These are phyloP conservation scores for Fundulus diaphanus DNA, from an alignment of 2,797 vertebrate species.

Conservation along the genomic window DNA sequence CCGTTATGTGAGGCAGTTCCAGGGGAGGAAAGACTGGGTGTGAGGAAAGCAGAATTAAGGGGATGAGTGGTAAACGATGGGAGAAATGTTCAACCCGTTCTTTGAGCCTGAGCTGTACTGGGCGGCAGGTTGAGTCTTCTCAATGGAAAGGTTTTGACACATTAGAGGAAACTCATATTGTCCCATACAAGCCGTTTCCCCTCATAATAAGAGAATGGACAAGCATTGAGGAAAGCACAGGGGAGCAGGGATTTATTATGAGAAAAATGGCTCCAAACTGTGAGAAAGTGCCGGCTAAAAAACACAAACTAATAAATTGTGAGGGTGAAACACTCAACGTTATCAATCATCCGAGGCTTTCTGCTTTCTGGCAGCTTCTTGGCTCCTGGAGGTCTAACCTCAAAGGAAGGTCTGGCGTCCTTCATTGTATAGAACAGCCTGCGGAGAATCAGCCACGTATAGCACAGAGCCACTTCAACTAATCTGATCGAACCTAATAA, in stretches of 20 bases:
- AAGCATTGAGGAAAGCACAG: neutral
- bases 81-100: slow-evolving; percentile 37
- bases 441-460: slow-evolving; percentile 53
- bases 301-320: slow-evolving; percentile 70
- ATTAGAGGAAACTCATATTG: slow-evolving; percentile 79
- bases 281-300: slow-evolving; percentile 68
- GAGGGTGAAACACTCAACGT: slow-evolving; percentile 53
- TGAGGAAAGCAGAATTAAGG: slow-evolving; percentile 34
- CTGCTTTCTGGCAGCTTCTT: slow-evolving; percentile 59
- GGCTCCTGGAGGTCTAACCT: slow-evolving; percentile 52
- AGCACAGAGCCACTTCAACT: slow-evolving; percentile 67
- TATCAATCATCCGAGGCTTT: slow-evolving; percentile 52
- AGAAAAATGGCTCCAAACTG: slow-evolving; percentile 51
- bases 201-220: slow-evolving; percentile 44
- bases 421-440: slow-evolving; percentile 28
- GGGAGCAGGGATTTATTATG: slow-evolving; percentile 28
- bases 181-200: slow-evolving; percentile 78
- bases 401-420: slow-evolving; percentile 54
- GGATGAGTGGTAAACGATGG: slow-evolving; percentile 44
- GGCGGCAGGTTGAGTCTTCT: slow-evolving; percentile 59
- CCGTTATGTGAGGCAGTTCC: slow-evolving; percentile 42
- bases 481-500: slow-evolving; percentile 66
- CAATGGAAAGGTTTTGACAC: slow-evolving; percentile 57
- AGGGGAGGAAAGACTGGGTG: slow-evolving; percentile 57
- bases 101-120: slow-evolving; percentile 36